These are phyloP conservation scores for Porites divaricata DNA, from an alignment of 92 coral and sea anemone genomes.

Conservation along the genomic window DNA sequence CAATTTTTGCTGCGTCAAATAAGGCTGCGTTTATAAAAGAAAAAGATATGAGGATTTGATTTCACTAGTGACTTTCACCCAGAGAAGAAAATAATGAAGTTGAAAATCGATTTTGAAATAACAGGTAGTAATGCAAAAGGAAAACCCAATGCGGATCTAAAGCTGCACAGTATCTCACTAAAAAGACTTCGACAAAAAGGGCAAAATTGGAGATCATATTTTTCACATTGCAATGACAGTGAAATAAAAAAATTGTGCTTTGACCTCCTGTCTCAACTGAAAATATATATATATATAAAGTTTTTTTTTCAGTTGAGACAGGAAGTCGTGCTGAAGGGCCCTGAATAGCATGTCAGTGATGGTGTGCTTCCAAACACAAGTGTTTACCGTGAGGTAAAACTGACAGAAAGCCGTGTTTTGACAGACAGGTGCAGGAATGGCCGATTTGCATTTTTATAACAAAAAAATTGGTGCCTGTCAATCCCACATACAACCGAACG, in stretches of 20 bases:
- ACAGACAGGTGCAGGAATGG: not conserved
- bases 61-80: not conserved
- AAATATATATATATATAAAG: no score
- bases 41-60: not conserved
- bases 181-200: not conserved
- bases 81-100: not conserved
- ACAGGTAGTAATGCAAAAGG: not conserved
- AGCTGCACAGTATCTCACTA: not conserved
- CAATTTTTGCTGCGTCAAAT: no score
- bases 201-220: not conserved
- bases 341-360: no score
- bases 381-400: not conserved
- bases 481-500: slow-evolving; percentile 1
- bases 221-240: not conserved
- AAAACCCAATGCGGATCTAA: not conserved
- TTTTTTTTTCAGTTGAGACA: no score
- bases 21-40: not conserved
- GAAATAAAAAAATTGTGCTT: no score
- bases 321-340: no score
- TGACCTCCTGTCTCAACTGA: no score
- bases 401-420: not conserved
- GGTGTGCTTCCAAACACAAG: not conserved
- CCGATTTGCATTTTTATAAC: slow-evolving; percentile 20
- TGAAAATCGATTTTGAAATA: no score
- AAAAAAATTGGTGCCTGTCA: not conserved